Conservation (phyloP, 2,797 vertebrate genomes). For the Falco naumanni region DNA sequence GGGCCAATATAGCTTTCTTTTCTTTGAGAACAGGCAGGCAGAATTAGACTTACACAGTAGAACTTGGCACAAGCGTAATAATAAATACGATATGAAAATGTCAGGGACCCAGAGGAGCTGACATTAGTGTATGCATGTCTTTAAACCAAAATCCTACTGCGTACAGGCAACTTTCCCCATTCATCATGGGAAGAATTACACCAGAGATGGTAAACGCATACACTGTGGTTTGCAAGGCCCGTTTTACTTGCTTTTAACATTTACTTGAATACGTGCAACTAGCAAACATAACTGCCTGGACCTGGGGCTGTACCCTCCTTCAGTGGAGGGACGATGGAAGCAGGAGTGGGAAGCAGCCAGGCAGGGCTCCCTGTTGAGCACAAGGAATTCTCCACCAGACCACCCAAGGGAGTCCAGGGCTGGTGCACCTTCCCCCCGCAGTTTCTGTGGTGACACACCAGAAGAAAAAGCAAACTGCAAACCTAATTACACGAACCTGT, state of each 20-base stretch:
- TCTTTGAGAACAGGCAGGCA: slow-evolving; percentile 23
- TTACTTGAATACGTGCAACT: neutral
- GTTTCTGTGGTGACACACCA: neutral
- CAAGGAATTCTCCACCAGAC: neutral
- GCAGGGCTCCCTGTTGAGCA: fast-evolving
- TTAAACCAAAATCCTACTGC: slow-evolving; percentile 17
- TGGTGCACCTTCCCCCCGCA: neutral
- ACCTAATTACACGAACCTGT: neutral
- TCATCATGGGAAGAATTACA: neutral
- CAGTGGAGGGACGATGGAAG: neutral
- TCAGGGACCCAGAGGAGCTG: slow-evolving; percentile 19
- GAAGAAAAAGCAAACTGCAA: neutral
- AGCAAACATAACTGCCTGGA: neutral
- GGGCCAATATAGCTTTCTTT: slow-evolving; percentile 31
- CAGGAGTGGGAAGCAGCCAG: fast-evolving
- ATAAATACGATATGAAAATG: slow-evolving; percentile 45
- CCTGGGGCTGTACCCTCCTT: neutral
- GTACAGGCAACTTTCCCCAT: neutral
- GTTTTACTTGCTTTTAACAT: neutral
- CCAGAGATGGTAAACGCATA: neutral
- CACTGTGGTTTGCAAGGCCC: neutral
- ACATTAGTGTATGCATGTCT: neutral
- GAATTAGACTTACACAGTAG: slow-evolving; percentile 37
- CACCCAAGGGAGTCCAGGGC: neutral
- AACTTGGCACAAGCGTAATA: slow-evolving; percentile 34